These are phyloP conservation scores for Psilanteris sp. DNA, from an alignment of 1,140 invertebrate genomes.

Conservation along the genomic window DNA sequence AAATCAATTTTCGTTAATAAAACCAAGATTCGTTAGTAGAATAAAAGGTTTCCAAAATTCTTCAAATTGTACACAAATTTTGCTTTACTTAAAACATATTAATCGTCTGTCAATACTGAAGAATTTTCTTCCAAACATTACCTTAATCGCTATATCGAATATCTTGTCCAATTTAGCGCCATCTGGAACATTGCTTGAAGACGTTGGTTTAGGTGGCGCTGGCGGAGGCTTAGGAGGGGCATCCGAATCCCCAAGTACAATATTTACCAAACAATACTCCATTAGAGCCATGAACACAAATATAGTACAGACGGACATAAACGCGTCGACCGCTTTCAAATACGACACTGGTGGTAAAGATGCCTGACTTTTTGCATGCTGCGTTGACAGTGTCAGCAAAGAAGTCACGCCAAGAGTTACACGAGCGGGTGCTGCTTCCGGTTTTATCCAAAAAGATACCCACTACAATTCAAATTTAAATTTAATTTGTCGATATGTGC, in stretches of 20 bases:
- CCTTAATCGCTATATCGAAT: conserved; percentile 63
- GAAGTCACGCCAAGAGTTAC: conserved; percentile 95
- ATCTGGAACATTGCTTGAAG: conserved; percentile 67
- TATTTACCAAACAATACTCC: conserved; percentile 96
- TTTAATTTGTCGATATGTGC: neutral
- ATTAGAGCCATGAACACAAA: conserved; percentile 96
- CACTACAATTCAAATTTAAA: conserved; percentile 80
- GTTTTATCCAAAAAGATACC: conserved; percentile 97
- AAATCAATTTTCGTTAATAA: too few species aligned
- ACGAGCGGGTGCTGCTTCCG: conserved; percentile 91
- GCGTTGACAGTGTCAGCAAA: conserved; percentile 92
- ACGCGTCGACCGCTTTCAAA: conserved; percentile 93
- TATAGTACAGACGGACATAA: conserved; percentile 94
- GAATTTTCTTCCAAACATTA: conserved; percentile 40
- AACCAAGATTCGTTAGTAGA: too few species aligned
- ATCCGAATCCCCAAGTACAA: conserved; percentile 89
- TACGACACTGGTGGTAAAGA: conserved; percentile 94
- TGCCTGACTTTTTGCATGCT: conserved; percentile 94
- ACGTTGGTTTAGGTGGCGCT: conserved; percentile 69
- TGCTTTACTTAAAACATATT: conserved; percentile 1
- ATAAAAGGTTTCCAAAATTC: too few species aligned
- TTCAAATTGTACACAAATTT: too few species aligned
- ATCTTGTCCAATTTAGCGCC: conserved; percentile 79
- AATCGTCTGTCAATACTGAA: conserved; percentile 1
- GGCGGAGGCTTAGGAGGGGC: conserved; percentile 74